Base-by-base conservation (phyloP, 1,140 invertebrate species). In the Penaeus chinensis region DNA sequence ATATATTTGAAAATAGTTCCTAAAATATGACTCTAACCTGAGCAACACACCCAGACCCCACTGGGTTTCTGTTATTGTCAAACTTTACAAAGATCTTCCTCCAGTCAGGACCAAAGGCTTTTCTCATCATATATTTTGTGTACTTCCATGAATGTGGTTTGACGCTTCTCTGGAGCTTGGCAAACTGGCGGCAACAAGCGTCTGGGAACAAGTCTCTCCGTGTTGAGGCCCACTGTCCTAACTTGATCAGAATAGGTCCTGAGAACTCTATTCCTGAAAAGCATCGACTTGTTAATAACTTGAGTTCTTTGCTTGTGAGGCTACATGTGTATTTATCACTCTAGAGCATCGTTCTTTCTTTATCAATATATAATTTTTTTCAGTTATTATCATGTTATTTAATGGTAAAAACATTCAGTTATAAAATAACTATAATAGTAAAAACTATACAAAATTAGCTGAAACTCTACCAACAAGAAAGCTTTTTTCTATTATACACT, bases 11-110 rank as follows among this genome's bases (percentile, higher is more conserved):
- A 27, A 18, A 20, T 3, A 62, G 18, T 62, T 24, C 61, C 61
- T 61, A 61, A 27, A 81, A 65, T 8, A 18, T 42, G 8, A 54
- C 3, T 54, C 85, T 42, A 90, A 94, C 93, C 92, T 94, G 94
- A 71, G 93, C 94, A 90, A 93, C 93, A 90, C 93, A 94, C 74
- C 93, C 94, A 47, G 93, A 94, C 32, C 93, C 94, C 71, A 94
- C 91, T 1, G 93, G 93, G 13, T 90, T 82, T 32, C 85, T n/a
- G 54, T 87, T 66, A 76, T 87, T 87, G 63, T 87, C 85, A 74
- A 87, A 92, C 76, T 91, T 91, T 0, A 91, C 79, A 69, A 93
- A 93, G n/a, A 93, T 85, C 11, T 92, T 83, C 76, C 85, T 91
- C 92, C 92, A 92, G 54, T 91, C 85, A 10, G 91, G 82, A 1